Base-by-base conservation (phyloP, 35 echinoderm and acorn worm genomes). In the Ophioderma brevispina region DNA sequence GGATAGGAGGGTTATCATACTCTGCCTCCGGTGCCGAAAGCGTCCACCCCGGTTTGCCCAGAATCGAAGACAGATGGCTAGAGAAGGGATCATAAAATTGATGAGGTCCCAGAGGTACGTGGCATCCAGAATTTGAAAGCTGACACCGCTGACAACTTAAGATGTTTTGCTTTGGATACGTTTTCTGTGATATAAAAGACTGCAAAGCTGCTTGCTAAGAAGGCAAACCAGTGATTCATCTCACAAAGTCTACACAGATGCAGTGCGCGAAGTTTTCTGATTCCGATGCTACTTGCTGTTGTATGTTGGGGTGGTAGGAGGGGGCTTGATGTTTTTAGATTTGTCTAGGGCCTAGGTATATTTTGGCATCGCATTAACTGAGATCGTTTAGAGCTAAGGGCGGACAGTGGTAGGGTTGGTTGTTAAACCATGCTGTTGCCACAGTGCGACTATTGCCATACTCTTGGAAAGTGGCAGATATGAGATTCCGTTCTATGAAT, bases 121-220 rank as follows among this genome's bases (percentile, higher is more conserved):
- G 31, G 94, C 90, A 93, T 75, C 94, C 94, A 96, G 91, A 96
- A 96, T 59, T 92, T n/a, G 87, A 86, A 11, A 90, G 35, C 19
- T 90, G 81, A 96, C 87, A 38, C 94, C 94, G 40, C 91, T 93
- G 78, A 96, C 87, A 50, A 96, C 89, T 76, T 96, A 25, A 96
- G 86, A 64, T 96, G 94, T 76, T 96, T 96, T n/a, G 94, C 82
- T 39, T 96, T 96, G 32, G 87, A 63, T 6, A 52, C 36, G 8
- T 32, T 50, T 42, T 96, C 94, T 75, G 84, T 89, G 40, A 96
- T 96, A 10, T 93, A 87, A 40, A 96, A 96, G 0, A 96, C 94
- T 15, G 82, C 85, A 90, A 96, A 96, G 42, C 91, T 93, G 36
- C 87, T 85, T 8, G 94, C 85, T 19, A 96, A 76, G 79, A 96